Conservation (phyloP, 2,113 vertebrate genomes). For the Alces alces region DNA sequence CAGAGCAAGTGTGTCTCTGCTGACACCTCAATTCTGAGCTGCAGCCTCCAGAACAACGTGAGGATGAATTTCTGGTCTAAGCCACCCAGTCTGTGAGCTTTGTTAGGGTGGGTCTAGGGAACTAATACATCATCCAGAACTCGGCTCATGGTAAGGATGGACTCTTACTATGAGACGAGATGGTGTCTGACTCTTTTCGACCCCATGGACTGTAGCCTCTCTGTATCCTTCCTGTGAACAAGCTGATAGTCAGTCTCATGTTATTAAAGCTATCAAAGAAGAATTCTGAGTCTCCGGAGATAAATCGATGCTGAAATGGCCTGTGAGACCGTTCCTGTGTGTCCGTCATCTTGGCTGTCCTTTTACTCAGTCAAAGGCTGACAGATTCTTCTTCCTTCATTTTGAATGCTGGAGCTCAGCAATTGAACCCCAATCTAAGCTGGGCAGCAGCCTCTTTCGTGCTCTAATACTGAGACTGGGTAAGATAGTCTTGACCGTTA, state of each 20-base stretch:
- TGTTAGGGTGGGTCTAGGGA: neutral
- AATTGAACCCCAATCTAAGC: neutral
- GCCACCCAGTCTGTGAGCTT: neutral
- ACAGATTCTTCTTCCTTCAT: neutral
- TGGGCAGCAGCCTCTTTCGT: neutral
- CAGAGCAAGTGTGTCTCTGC: neutral
- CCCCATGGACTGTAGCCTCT: neutral
- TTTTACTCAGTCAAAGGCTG: neutral
- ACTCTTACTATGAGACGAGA: neutral
- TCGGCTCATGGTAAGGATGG: neutral
- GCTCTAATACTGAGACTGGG: neutral
- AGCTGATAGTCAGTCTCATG: neutral
- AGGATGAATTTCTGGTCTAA: neutral
- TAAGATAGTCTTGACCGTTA: neutral
- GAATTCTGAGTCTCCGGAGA: neutral
- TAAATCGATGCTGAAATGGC: neutral
- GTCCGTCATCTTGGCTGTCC: neutral
- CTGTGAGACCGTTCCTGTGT: neutral
- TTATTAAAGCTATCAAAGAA: neutral
- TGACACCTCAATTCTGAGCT: neutral
- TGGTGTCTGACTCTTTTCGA: neutral
- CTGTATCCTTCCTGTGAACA: neutral
- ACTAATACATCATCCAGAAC: neutral
- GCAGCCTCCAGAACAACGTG: neutral
- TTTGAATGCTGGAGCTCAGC: neutral